phyloP scores from a whole-genome alignment of 2,797 vertebrate genomes.

The Notoglanidium macrostoma region DNA sequence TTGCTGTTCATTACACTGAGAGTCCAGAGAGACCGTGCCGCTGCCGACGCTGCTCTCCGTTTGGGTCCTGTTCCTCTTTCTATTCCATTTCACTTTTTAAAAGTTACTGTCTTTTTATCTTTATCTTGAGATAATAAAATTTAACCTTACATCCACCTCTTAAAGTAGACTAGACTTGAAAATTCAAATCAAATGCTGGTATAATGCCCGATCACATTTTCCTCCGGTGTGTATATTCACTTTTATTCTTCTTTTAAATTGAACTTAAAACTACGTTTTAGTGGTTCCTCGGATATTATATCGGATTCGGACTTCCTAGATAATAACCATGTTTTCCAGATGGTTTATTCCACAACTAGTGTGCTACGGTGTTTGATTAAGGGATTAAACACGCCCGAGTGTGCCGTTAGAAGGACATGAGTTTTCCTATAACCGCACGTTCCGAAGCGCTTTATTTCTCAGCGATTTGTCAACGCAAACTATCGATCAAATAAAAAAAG shows the following conservation, averaged over 20 bases:
- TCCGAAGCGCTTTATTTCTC: background rate
- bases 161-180: background rate
- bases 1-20: slow-evolving; percentile 64
- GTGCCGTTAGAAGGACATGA: background rate
- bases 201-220: too few species aligned
- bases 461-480: background rate
- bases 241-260: too few species aligned
- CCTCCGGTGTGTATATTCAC: too few species aligned
- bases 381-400: background rate
- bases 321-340: background rate
- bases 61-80: background rate
- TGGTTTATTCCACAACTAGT: background rate
- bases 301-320: background rate
- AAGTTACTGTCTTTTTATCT: background rate
- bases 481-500: background rate
- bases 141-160: background rate
- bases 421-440: background rate
- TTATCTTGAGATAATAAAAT: slow-evolving; percentile 21
- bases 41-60: fast-evolving
- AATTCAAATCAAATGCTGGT: background rate
- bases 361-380: background rate
- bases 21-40: background rate
- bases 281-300: background rate
- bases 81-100: background rate
- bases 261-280: background rate